Evolutionary conservation across 2,113 vertebrate species (phyloP), one percentile per base, ranked within the genome.

Genomic region (Myiozetetes cayanensis): DNA sequence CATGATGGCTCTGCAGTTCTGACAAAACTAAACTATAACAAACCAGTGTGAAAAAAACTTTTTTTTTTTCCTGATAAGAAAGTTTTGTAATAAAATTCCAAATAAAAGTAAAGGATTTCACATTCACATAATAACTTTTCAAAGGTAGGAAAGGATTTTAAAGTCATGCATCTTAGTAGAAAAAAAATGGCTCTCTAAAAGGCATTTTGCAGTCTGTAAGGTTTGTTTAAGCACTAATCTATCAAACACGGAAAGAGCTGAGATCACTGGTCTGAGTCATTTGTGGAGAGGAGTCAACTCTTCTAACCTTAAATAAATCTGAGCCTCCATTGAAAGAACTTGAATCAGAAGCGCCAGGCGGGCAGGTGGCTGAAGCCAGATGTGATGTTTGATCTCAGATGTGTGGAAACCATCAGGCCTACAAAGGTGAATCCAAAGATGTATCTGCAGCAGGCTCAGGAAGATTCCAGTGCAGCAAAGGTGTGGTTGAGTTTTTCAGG

Each of bases 181-280:
- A 80, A 68, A 74, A 67, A 80, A 63, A 47, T 53, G 91, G 30
- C 56, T 80, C 65, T 89, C 68, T 94, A 68, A 88, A 72, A 71
- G 65, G 4, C 53, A 53, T 92, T 94, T 80, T 84, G 39, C 52
- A 56, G 31, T 65, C 79, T 93, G 92, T 93, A 96, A 20, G 9
- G 17, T 93, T 96, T 96, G 78, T 71, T 95, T 90, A 95, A 80
- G 47, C 27, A 78, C 67, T 91, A 86, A 94, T 90, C 87, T 86
- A 43, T 92, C 92, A 96, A 79, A 77, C 27, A 66, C 0, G 1
- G 59, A 71, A 18, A 76, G 37, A 84, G 23, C 35, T 70, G 87
- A 80, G 43, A 65, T 85, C 74, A 77, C 67, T 55, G 50, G 59
- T 59, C 21, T 74, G 58, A 90, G 59, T 71, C 9, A 62, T 85